phyloP scores from a whole-genome alignment of 2,888 invertebrate species.

The Cyclophora albipunctata region DNA sequence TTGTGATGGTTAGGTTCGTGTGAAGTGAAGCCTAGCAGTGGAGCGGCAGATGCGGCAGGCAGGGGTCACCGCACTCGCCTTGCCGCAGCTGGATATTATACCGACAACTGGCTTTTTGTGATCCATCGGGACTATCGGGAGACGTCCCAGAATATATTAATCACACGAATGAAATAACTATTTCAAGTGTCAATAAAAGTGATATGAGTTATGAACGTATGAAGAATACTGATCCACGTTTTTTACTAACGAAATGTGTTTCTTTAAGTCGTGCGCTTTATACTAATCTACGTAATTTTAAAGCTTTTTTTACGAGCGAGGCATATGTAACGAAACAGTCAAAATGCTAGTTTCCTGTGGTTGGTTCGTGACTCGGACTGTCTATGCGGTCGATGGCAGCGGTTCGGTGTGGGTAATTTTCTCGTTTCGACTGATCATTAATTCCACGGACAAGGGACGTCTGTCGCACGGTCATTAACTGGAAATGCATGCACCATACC shows the following conservation, averaged over 20 bases:
- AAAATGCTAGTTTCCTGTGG: constrained; percentile 28
- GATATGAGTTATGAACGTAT: too few relatives aligned
- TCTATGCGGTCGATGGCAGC: constrained; percentile 39
- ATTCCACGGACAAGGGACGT: constrained; percentile 56
- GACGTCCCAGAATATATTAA: background rate
- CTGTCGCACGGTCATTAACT: constrained; percentile 60
- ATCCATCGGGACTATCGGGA: constrained; percentile 25
- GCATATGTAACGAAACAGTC: constrained; percentile 28
- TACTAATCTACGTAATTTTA: background rate
- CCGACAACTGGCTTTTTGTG: constrained; percentile 49
- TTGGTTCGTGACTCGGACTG: constrained; percentile 59
- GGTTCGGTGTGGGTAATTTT: constrained; percentile 55
- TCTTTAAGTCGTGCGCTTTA: too few relatives aligned
- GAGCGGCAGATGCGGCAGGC: constrained; percentile 52
- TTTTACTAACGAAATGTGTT: too few relatives aligned
- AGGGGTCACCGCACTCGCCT: constrained; percentile 59
- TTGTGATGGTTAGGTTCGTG: constrained; percentile 39
- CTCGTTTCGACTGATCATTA: constrained; percentile 69
- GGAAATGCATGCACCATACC: constrained; percentile 40
- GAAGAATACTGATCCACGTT: too few relatives aligned
- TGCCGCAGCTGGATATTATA: constrained; percentile 54
- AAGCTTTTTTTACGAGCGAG: background rate
- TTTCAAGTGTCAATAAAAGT: too few relatives aligned
- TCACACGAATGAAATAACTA: too few relatives aligned
- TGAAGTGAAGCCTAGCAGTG: constrained; percentile 41